These are phyloP conservation scores for Menidia menidia DNA, from an alignment of 2,797 vertebrate species.

Conservation along the genomic window DNA sequence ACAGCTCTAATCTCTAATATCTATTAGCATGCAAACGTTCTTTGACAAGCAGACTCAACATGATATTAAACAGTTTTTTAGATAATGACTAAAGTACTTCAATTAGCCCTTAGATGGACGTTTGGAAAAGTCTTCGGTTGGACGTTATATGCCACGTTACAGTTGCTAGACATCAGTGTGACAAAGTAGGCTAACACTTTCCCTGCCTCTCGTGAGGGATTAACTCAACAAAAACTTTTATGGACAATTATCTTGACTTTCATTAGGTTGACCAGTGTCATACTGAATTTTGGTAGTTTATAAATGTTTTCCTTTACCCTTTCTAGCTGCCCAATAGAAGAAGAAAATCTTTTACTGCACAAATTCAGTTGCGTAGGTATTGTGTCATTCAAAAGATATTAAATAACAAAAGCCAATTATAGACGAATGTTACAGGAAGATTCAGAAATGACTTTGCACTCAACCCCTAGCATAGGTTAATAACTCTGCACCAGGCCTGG, in stretches of 20 bases:
- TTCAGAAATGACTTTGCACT: conserved; percentile 74
- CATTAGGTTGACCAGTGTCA: neutral
- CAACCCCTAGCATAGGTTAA: conserved; percentile 76
- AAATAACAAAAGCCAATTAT: conserved; percentile 71
- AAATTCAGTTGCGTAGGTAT: conserved; percentile 59
- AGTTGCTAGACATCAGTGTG: neutral
- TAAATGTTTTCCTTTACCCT: conserved; percentile 43
- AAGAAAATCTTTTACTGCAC: conserved; percentile 73
- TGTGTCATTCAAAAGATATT: conserved; percentile 70
- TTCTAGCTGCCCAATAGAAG: conserved; percentile 36
- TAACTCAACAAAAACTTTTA: neutral
- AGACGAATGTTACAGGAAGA: conserved; percentile 56
- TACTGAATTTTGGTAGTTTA: conserved; percentile 21
- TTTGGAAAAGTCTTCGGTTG: neutral
- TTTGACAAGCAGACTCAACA: no score
- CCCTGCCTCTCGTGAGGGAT: neutral
- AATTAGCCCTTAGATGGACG: no score
- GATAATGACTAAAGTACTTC: neutral
- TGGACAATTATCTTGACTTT: no score
- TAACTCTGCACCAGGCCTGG: conserved; percentile 87
- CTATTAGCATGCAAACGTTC: no score
- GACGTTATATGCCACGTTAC: neutral
- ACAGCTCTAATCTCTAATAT: no score
- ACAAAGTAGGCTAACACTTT: neutral
- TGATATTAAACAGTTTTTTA: no score